A percentile compares a stretch with the other conserved stretches of the same genome.
These are phyloP conservation scores for Petrolisthes cinctipes DNA, from an alignment of 2,888 invertebrate genomes.

Conservation along the genomic window DNA sequence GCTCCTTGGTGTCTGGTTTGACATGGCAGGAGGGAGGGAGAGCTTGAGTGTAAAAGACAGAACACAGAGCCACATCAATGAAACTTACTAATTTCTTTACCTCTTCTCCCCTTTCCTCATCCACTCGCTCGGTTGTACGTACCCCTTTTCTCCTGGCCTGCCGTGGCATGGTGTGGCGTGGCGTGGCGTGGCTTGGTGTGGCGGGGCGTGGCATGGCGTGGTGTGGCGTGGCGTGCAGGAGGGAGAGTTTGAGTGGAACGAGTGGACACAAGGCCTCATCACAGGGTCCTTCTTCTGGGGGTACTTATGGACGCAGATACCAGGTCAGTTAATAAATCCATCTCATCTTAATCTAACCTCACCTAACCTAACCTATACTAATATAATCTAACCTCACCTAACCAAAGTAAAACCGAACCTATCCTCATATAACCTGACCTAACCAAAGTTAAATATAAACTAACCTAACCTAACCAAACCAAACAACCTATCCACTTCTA, in stretches of 20 bases:
- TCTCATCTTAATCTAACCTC: too few species aligned
- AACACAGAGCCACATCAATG: constrained; percentile 49
- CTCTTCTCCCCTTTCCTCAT: not conserved
- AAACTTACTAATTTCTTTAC: constrained; percentile 37
- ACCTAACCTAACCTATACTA: too few species aligned
- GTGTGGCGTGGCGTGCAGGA: constrained; percentile 13
- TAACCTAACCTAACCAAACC: too few species aligned
- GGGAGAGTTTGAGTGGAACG: constrained; percentile 61
- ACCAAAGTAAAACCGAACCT: too few species aligned
- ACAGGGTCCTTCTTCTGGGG: constrained; percentile 61
- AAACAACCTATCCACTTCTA: not conserved
- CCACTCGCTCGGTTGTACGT: not conserved
- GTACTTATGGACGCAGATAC: constrained; percentile 60
- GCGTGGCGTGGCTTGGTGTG: too few species aligned
- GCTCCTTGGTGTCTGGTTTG: too few species aligned
- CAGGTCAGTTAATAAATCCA: constrained; percentile 38
- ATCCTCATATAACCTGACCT: too few species aligned
- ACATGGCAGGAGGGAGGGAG: not conserved
- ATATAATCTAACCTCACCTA: too few species aligned
- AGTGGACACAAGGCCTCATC: constrained; percentile 51
- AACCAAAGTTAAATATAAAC: too few species aligned
- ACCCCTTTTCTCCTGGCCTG: not conserved
- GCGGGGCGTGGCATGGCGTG: too few species aligned
- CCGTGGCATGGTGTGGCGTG: too few species aligned
- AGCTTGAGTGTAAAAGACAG: constrained; percentile 50